phyloP scores from a whole-genome alignment of 2,113 vertebrate species.

The Menura novaehollandiae region DNA sequence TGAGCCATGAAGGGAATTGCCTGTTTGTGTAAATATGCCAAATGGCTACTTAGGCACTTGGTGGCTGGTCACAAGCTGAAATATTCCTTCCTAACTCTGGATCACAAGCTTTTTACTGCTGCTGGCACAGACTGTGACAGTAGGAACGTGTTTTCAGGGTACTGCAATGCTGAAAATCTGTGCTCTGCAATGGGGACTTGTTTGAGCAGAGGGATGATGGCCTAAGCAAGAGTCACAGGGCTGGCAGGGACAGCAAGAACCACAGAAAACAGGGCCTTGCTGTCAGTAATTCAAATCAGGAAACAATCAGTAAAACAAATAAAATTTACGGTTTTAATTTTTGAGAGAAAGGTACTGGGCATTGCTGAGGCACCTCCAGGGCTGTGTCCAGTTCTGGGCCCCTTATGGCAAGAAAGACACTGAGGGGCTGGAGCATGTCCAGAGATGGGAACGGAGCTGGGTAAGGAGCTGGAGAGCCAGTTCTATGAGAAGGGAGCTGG shows the following conservation, averaged over 20 bases:
- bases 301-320: neutral
- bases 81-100: neutral
- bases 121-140: neutral
- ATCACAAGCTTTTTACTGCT: neutral
- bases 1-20: neutral
- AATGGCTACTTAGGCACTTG: neutral
- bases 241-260: neutral
- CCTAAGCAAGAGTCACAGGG: neutral
- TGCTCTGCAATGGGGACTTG: fast-evolving
- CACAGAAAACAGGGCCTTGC: neutral
- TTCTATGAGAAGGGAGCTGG: neutral
- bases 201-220: neutral
- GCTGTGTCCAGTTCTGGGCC: neutral
- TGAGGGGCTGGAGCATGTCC: neutral
- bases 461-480: fast-evolving
- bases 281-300: neutral
- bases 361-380: neutral
- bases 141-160: neutral
- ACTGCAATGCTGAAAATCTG: neutral
- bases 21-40: neutral
- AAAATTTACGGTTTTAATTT: neutral
- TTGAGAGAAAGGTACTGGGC: neutral
- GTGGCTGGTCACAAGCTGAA: neutral
- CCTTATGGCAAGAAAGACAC: neutral
- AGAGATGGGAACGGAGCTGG: too few relatives aligned